A percentile compares a stretch with the other conserved stretches of the same genome.
Conservation (phyloP, 2,888 invertebrate genomes). For the Lissocephala sabroskyi region DNA sequence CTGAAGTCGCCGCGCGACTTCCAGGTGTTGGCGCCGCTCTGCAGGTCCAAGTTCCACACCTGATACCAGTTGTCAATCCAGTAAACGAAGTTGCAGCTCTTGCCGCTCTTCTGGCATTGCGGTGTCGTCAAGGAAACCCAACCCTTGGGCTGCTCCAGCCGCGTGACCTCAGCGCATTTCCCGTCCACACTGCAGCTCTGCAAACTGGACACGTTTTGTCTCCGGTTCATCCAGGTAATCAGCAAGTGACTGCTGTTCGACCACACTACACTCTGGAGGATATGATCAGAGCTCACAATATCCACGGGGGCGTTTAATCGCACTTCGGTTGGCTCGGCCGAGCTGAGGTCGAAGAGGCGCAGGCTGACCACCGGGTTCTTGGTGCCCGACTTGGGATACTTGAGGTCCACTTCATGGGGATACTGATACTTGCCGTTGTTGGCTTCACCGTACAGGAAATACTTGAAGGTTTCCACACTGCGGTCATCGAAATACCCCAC, state of each 20-base stretch:
- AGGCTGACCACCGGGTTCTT: slow-evolving; percentile 82
- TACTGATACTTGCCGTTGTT: slow-evolving; percentile 77
- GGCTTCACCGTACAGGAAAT: slow-evolving; percentile 79
- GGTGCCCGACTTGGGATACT: slow-evolving; percentile 86
- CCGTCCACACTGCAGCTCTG: slow-evolving; percentile 57
- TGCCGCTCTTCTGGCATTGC: slow-evolving; percentile 47
- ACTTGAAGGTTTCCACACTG: slow-evolving; percentile 77
- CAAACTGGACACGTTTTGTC: slow-evolving; percentile 78
- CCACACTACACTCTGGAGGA: slow-evolving; percentile 84
- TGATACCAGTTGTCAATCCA: slow-evolving; percentile 74
- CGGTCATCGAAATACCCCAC: slow-evolving; percentile 83
- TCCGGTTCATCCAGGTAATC: slow-evolving; percentile 87
- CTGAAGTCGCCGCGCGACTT: slow-evolving; percentile 74
- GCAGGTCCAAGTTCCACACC: slow-evolving; percentile 68
- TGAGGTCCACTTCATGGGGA: slow-evolving; percentile 78
- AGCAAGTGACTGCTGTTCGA: slow-evolving; percentile 78
- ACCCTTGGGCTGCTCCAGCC: slow-evolving; percentile 77
- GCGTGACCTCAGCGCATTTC: slow-evolving; percentile 70
- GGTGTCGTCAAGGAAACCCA: slow-evolving; percentile 80
- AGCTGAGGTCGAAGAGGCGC: slow-evolving; percentile 76
- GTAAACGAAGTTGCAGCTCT: slow-evolving; percentile 60
- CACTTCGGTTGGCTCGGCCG: slow-evolving; percentile 68
- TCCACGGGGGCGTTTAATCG: slow-evolving; percentile 75
- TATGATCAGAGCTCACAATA: slow-evolving; percentile 77
- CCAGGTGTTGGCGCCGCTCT: slow-evolving; percentile 62